These are phyloP conservation scores for Trichacis sp. DNA, from an alignment of 2,888 invertebrate genomes.

Conservation along the genomic window DNA sequence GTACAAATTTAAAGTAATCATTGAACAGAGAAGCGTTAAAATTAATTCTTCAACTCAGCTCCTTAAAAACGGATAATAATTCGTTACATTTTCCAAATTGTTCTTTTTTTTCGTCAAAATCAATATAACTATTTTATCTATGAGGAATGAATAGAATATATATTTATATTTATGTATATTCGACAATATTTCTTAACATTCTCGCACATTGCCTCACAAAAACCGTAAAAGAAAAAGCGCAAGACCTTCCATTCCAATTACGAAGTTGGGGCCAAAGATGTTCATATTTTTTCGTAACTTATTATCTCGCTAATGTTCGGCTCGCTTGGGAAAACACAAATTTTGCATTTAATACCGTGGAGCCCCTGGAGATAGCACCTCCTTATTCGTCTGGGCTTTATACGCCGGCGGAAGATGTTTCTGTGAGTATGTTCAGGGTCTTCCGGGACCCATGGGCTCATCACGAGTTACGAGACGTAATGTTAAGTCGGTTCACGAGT, in stretches of 20 bases:
- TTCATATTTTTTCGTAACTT: conserved; percentile 23
- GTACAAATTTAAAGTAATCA: no score
- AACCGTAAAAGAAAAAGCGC: background rate
- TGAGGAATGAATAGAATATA: no score
- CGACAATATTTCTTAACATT: no score
- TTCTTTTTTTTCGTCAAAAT: no score
- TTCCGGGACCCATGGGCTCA: conserved; percentile 37
- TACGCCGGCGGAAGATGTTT: conserved; percentile 24
- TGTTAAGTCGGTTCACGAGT: conserved; percentile 52
- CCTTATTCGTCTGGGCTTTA: conserved; percentile 24
- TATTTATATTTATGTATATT: no score
- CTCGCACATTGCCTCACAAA: no score
- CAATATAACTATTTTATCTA: no score
- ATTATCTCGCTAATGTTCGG: conserved; percentile 31
- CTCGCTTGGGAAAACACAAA: conserved; percentile 34
- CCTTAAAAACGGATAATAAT: no score
- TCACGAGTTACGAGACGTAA: conserved; percentile 51
- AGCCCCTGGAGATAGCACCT: conserved; percentile 25
- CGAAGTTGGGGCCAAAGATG: conserved; percentile 26
- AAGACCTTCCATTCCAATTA: conserved; percentile 13
- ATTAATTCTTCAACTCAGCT: no score
- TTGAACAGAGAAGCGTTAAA: no score
- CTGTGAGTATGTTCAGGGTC: conserved; percentile 18
- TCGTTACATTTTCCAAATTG: no score
- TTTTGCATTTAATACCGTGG: conserved; percentile 34